Evolutionary conservation across 1,140 invertebrate genomes (phyloP), one percentile per base, ranked within the genome.

Genomic region (Diabrotica undecimpunctata): DNA sequence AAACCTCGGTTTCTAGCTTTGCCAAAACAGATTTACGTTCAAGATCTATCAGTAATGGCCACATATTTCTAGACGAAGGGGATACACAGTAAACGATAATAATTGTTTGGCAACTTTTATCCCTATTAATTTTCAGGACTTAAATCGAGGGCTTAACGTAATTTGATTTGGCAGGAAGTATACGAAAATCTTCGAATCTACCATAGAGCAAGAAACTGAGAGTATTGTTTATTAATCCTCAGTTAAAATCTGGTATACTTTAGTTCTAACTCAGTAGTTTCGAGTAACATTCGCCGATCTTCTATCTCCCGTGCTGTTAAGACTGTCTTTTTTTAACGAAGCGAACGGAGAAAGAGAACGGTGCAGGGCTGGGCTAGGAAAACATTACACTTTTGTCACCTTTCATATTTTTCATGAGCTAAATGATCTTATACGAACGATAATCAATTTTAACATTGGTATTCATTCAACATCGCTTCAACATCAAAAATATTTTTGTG

Each of bases 191-290:
- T 61, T 61, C 59, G 59, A 52, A 61, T 61, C 59, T 41, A 39
- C 59, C 59, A 61, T 61, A 61, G 41, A 61, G 35, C 61, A 62
- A 62, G 61, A 54, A 61, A 60, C 58, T 14, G 38, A 50, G 61
- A 62, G 61, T 62, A 64, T 64, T 64, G 54, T 58, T 64, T 64
- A 64, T 64, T 58, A 64, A 58, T 59, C 56, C 62, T 35, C 41
- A 36, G 14, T 46, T 41, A 50, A 58, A 58, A 64, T 64, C 62
- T 58, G 56, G 54, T 41, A 64, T 64, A 64, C 62, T 64, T 64
- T 64, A 64, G 62, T 58, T 64, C 62, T 64, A 59, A 58, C 62
- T 64, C 54, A 64, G 62, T 64, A 64, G 62, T 64, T 59, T 58
- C 62, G 41, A 64, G 62, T 64, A 59, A 62, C 61, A 54, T 46